Conservation (phyloP, 1,140 invertebrate genomes). For the Drosophila sproati region DNA sequence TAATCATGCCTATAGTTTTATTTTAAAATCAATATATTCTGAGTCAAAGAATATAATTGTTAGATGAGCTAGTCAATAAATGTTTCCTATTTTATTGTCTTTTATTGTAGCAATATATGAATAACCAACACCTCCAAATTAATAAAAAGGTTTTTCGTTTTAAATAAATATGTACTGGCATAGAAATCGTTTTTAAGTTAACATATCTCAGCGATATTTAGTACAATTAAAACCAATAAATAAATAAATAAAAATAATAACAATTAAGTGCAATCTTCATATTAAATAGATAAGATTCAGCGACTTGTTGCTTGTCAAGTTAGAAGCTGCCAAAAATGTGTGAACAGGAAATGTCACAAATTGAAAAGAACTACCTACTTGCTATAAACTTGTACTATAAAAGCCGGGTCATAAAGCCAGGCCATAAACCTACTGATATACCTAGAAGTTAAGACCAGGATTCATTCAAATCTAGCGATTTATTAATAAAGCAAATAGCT, state of each 20-base stretch:
- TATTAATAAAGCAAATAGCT: slow-evolving; percentile 66
- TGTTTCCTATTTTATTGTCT: too few species aligned
- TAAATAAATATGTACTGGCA: accelerated
- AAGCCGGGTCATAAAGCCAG: slow-evolving; percentile 57
- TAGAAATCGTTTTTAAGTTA: not conserved
- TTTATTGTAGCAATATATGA: too few species aligned
- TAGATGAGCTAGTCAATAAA: too few species aligned
- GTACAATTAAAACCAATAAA: not conserved
- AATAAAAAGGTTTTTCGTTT: too few species aligned
- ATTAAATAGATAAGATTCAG: not conserved
- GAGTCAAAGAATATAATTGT: too few species aligned
- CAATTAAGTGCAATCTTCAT: not conserved
- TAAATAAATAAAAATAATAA: not conserved
- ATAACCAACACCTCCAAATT: too few species aligned
- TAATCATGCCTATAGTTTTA: too few species aligned
- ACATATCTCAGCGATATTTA: not conserved
- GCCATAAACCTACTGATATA: slow-evolving; percentile 31
- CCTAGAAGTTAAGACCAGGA: slow-evolving; percentile 56
- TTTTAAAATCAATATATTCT: too few species aligned
- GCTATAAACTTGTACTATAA: slow-evolving; percentile 28
- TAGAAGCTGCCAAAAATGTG: not conserved
- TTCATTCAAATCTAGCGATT: slow-evolving; percentile 77
- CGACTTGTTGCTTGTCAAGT: not conserved
- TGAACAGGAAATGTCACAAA: slow-evolving; percentile 2
- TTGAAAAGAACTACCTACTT: slow-evolving; percentile 25